Conservation (phyloP, 2,113 vertebrate genomes). For the Danio rerio region GRCz12tu NC_133180.1:68756001-68756500, state of each 20-base stretch:
- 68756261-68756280: slow-evolving; percentile 8
- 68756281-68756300: slow-evolving; percentile 1
- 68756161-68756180: slow-evolving; percentile 33
- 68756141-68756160: slow-evolving; percentile 38
- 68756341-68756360: background rate
- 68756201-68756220: slow-evolving; percentile 11
- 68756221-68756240: slow-evolving; percentile 5
- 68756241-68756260: background rate
- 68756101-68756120: slow-evolving; percentile 55
- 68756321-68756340: slow-evolving; percentile 15
- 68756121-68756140: slow-evolving; percentile 35
- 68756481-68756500: too few relatives aligned
- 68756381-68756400: background rate
- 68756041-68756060: slow-evolving; percentile 50
- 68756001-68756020: slow-evolving; percentile 38
- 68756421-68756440: background rate
- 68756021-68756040: slow-evolving; percentile 52
- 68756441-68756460: too few relatives aligned
- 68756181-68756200: slow-evolving; percentile 36
- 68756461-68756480: too few relatives aligned
- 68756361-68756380: slow-evolving; percentile 16
- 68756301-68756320: background rate
- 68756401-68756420: background rate
- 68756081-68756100: slow-evolving; percentile 17
- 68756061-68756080: slow-evolving; percentile 48